Conservation (phyloP, 53 echinoderm and acorn worm genomes). For the Henricia sp. region DNA sequence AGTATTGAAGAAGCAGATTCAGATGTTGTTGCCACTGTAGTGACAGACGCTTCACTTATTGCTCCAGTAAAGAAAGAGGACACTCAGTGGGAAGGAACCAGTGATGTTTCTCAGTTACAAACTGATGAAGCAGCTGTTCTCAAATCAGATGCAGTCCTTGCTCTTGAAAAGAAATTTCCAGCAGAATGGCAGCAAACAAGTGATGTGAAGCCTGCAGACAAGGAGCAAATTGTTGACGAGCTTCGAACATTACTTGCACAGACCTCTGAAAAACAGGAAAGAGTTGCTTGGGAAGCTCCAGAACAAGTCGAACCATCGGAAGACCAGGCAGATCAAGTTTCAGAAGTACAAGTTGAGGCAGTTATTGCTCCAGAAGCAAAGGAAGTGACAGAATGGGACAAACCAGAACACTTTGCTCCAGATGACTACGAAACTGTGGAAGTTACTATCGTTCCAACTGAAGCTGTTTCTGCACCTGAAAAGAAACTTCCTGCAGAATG, state of each 20-base stretch:
- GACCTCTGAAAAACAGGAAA: constrained; percentile 27
- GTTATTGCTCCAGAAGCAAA: too few species aligned
- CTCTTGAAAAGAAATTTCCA: constrained; percentile 46
- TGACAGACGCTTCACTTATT: constrained; percentile 49
- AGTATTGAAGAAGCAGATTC: constrained; percentile 25
- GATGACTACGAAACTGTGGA: too few species aligned
- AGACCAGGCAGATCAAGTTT: too few species aligned
- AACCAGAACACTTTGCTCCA: too few species aligned
- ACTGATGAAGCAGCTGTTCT: constrained; percentile 21
- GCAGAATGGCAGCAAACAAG: constrained; percentile 20
- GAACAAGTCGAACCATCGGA: constrained; percentile 22
- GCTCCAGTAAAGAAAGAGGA: constrained; percentile 50
- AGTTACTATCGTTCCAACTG: too few species aligned
- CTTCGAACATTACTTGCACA: constrained; percentile 28
- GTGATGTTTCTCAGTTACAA: constrained; percentile 33
- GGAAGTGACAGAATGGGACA: too few species aligned
- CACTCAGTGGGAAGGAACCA: constrained; percentile 51
- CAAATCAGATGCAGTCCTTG: constrained; percentile 27
- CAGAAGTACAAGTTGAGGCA: too few species aligned
- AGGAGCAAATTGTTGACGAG: constrained; percentile 39
- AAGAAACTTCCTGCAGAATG: too few species aligned
- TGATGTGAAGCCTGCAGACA: constrained; percentile 1
- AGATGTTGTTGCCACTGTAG: constrained; percentile 28
- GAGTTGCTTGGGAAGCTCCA: constrained; percentile 25
- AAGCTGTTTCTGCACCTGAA: too few species aligned